Conservation (phyloP, 2,888 invertebrate genomes). For the Stenoptilia bipunctidactyla region DNA sequence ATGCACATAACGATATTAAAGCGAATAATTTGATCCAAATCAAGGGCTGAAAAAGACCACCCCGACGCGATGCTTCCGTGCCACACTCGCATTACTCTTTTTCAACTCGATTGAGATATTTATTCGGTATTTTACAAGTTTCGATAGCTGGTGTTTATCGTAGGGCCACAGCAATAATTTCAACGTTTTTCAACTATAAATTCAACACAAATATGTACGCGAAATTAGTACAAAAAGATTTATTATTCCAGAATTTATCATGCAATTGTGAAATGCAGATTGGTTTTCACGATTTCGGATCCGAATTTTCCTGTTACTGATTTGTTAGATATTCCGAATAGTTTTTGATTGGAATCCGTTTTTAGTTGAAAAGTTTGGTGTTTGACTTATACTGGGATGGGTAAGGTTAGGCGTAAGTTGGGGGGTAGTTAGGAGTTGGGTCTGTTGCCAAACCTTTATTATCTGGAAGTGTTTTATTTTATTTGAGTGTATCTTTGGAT, state of each 20-base stretch:
- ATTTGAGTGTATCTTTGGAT: no score
- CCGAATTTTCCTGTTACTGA: not conserved
- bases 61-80: conserved; percentile 29
- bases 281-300: conserved; percentile 4
- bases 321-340: not conserved
- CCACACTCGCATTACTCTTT: conserved; percentile 35
- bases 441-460: no score
- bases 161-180: conserved; percentile 24
- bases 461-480: no score
- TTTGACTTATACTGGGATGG: not conserved
- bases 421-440: no score
- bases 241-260: conserved; percentile 8
- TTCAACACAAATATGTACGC: conserved; percentile 1
- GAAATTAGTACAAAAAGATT: conserved; percentile 8
- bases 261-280: conserved; percentile 5
- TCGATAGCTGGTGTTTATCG: conserved; percentile 31
- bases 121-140: conserved; percentile 50
- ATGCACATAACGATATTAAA: no score
- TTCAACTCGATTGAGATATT: conserved; percentile 45
- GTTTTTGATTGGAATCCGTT: not conserved
- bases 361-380: not conserved
- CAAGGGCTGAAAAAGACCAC: no score
- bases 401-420: no score
- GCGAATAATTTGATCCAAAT: no score
- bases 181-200: conserved; percentile 27